Conservation (phyloP, 2,888 invertebrate genomes). For the Tetragonula carbonaria region DNA sequence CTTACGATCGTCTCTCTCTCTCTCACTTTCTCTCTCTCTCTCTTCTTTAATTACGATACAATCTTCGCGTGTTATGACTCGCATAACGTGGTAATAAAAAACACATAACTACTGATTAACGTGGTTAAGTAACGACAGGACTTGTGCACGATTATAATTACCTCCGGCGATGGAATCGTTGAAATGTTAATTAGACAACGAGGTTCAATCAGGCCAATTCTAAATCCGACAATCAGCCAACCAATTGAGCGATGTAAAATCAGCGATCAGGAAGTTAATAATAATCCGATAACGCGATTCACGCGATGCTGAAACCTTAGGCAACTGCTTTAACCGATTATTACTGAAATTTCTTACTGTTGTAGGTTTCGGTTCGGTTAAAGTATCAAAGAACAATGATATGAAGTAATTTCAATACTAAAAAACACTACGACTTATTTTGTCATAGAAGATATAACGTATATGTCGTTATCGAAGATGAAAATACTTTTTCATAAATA, state of each 20-base stretch:
- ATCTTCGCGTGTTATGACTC: neutral
- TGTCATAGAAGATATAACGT: too few relatives aligned
- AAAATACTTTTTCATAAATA: too few relatives aligned
- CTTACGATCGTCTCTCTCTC: neutral
- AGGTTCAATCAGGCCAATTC: conserved; percentile 3
- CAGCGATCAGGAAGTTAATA: conserved; percentile 13
- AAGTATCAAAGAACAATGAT: neutral
- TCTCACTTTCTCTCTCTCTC: too few relatives aligned
- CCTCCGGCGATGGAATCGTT: neutral
- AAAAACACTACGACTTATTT: neutral
- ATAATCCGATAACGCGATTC: conserved; percentile 14
- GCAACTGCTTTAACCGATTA: conserved; percentile 30
- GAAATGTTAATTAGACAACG: neutral
- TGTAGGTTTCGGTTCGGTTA: neutral
- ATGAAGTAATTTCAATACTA: neutral
- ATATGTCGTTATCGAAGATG: too few relatives aligned
- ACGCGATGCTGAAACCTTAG: conserved; percentile 18
- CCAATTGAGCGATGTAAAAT: neutral
- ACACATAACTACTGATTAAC: neutral
- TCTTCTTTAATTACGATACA: neutral
- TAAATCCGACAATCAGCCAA: neutral
- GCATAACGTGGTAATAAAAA: neutral
- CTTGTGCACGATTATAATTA: neutral
- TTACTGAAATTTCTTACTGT: neutral
- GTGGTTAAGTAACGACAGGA: neutral